A percentile compares a stretch with the other conserved stretches of the same genome.
Evolutionary conservation across 1,140 invertebrate genomes (phyloP).

Genomic region (Paralvinella palmiformis): DNA sequence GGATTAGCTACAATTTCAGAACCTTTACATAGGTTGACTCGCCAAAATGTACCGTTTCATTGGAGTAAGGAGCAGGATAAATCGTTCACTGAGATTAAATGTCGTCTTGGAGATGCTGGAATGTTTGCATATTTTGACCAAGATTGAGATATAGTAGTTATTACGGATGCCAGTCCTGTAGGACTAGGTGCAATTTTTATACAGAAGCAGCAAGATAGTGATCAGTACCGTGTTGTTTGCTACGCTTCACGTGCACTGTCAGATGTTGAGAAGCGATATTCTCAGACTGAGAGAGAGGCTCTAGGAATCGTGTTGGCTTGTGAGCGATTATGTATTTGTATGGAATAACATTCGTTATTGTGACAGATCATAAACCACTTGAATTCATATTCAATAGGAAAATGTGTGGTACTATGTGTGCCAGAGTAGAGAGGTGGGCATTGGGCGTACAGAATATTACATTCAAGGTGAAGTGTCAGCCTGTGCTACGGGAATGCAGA

Average conservation of each 20-base stretch:
- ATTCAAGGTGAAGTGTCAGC: not conserved
- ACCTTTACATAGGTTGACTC: not conserved
- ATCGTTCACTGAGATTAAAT: not conserved
- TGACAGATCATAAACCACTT: not conserved
- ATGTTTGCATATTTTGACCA: not conserved
- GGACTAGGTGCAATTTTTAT: not conserved
- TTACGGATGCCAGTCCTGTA: conserved; percentile 11
- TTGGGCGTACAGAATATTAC: not conserved
- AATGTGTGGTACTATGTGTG: too few relatives aligned
- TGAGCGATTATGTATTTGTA: not conserved
- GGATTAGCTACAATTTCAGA: not conserved
- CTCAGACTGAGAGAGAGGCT: conserved; percentile 12
- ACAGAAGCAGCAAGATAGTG: conserved; percentile 5
- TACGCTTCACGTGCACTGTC: conserved; percentile 1
- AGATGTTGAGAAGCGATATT: conserved; percentile 12
- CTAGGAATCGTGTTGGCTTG: not conserved
- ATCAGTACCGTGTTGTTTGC: not conserved
- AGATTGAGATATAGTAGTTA: not conserved
- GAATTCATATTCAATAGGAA: not conserved
- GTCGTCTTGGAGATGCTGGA: not conserved
- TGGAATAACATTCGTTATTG: not conserved
- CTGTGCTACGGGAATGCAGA: not conserved
- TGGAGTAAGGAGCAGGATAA: not conserved
- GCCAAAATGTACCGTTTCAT: not conserved
- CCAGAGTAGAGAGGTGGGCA: not conserved